Conservation (phyloP, 2,888 invertebrate species). For the Erebia epiphron region DNA sequence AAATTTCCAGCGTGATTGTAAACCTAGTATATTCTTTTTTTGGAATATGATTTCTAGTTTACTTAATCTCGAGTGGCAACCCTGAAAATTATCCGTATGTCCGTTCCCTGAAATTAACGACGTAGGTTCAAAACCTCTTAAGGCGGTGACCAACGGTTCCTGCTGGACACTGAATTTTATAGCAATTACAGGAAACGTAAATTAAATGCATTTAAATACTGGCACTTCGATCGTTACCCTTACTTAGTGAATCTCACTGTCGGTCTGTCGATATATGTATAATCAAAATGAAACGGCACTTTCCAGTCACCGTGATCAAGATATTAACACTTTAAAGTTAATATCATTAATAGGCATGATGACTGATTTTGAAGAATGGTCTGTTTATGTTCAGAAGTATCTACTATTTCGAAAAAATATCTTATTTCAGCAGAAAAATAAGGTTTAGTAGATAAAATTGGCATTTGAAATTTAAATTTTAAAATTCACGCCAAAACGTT, state of each 20-base stretch:
- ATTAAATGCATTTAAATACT: conserved; percentile 66
- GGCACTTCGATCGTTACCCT: conserved; percentile 50
- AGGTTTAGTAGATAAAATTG: too few relatives aligned
- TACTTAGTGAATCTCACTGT: conserved; percentile 46
- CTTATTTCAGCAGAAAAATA: too few relatives aligned
- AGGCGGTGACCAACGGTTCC: conserved; percentile 74
- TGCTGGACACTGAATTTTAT: conserved; percentile 63
- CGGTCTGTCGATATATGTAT: conserved; percentile 28
- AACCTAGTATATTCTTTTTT: not conserved
- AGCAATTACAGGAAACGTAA: conserved; percentile 65
- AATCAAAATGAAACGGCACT: conserved; percentile 28
- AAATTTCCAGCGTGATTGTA: not conserved
- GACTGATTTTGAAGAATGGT: too few relatives aligned
- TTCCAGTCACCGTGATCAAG: conserved; percentile 15
- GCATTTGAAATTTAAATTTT: too few relatives aligned
- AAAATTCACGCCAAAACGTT: too few relatives aligned
- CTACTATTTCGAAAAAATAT: too few relatives aligned
- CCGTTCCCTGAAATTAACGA: conserved; percentile 75
- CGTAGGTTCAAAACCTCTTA: conserved; percentile 64
- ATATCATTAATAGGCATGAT: conserved; percentile 11
- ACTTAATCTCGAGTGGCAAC: conserved; percentile 47
- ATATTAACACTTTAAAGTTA: conserved; percentile 20
- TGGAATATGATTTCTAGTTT: not conserved
- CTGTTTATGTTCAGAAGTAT: too few relatives aligned
- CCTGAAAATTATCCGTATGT: conserved; percentile 50